These are phyloP conservation scores for Rhorus exstirpatorius DNA, from an alignment of 2,888 invertebrate species.

Conservation along the genomic window DNA sequence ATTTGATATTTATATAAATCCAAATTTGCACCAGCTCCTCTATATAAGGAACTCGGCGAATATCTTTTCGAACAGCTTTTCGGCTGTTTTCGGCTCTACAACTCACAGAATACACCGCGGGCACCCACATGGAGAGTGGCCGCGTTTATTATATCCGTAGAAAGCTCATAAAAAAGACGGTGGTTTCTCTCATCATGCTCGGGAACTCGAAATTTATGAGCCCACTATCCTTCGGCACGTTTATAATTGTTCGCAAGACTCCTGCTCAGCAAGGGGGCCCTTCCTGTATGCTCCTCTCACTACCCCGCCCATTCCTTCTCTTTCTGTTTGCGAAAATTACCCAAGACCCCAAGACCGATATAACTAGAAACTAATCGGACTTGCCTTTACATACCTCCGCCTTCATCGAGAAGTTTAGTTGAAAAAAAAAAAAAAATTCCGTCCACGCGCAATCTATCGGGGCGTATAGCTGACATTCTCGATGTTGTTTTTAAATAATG, in stretches of 20 bases:
- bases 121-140: conserved; percentile 39
- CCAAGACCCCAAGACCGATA: conserved; percentile 18
- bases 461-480: conserved; percentile 15
- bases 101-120: conserved; percentile 52
- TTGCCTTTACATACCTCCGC: conserved; percentile 32
- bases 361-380: conserved; percentile 31
- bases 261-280: neutral
- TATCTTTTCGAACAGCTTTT: neutral
- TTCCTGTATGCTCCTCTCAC: too few relatives aligned
- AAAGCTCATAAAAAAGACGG: conserved; percentile 45
- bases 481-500: conserved; percentile 51
- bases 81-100: conserved; percentile 18
- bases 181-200: conserved; percentile 26
- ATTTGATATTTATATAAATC: too few relatives aligned
- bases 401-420: neutral
- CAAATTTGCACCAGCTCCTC: too few relatives aligned
- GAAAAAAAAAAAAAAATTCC: neutral
- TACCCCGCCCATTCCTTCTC: too few relatives aligned
- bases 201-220: conserved; percentile 56
- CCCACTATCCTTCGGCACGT: conserved; percentile 9
- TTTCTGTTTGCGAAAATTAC: conserved; percentile 36
- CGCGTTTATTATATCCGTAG: conserved; percentile 37
- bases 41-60: too few relatives aligned
- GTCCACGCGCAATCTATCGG: neutral
- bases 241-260: conserved; percentile 18